phyloP scores from a whole-genome alignment of 2,888 invertebrate species.

The Parelbella ahira region DNA sequence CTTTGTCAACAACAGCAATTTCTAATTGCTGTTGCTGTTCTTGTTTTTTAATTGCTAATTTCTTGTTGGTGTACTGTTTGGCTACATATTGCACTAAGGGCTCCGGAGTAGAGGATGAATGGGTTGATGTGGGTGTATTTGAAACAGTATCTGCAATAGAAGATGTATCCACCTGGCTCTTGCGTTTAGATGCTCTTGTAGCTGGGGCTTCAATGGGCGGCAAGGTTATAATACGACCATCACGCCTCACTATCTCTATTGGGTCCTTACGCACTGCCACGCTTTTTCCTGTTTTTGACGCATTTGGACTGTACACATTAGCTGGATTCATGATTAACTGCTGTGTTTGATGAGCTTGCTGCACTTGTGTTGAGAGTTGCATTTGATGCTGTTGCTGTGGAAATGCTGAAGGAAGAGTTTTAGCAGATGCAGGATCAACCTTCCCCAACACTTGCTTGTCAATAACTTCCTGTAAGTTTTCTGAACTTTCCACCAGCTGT shows the following conservation, averaged over 20 bases:
- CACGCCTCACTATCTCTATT: slow-evolving; percentile 86
- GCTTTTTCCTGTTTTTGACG: slow-evolving; percentile 50
- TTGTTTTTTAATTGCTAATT: slow-evolving; percentile 50
- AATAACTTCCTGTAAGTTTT: slow-evolving; percentile 86
- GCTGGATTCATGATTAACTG: slow-evolving; percentile 31
- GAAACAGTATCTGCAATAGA: slow-evolving; percentile 31
- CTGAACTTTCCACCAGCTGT: slow-evolving; percentile 84
- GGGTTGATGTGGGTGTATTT: slow-evolving; percentile 32
- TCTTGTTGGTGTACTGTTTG: slow-evolving; percentile 66
- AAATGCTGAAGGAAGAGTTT: slow-evolving; percentile 40
- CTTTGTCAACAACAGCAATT: slow-evolving; percentile 49
- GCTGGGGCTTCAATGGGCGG: slow-evolving; percentile 92
- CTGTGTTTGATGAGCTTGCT: slow-evolving; percentile 26
- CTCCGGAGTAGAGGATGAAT: slow-evolving; percentile 41
- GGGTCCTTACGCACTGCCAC: slow-evolving; percentile 73
- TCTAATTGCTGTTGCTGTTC: slow-evolving; percentile 36
- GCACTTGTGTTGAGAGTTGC: slow-evolving; percentile 28
- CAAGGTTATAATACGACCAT: slow-evolving; percentile 87
- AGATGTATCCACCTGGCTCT: slow-evolving; percentile 66
- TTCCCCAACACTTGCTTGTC: slow-evolving; percentile 83
- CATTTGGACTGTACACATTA: slow-evolving; percentile 49
- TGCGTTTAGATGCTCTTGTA: slow-evolving; percentile 86
- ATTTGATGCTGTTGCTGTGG: slow-evolving; percentile 34
- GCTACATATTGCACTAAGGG: slow-evolving; percentile 49
- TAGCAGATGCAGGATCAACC: slow-evolving; percentile 52